Evolutionary conservation across 2,113 vertebrate species (phyloP).

Genomic region (Halichoerus grypus): DNA sequence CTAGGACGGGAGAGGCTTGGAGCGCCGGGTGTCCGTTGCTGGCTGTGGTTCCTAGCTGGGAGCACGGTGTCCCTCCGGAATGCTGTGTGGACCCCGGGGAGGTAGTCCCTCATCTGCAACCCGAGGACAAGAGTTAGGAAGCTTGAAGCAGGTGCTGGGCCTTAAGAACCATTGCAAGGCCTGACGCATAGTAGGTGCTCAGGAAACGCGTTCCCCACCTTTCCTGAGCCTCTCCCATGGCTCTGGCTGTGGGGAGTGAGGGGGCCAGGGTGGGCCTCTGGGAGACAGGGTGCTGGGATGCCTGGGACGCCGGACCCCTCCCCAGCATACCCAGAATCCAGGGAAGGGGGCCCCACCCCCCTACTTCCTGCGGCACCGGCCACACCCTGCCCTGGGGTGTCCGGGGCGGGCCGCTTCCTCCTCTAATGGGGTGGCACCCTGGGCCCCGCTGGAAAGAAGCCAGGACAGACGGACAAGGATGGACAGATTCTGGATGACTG

Average conservation of each 20-base stretch:
- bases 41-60: not conserved
- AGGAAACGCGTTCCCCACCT: not conserved
- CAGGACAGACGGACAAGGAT: not conserved
- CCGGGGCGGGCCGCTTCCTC: not conserved
- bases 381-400: constrained; percentile 14
- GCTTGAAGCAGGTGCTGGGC: accelerated
- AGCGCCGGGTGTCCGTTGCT: no score
- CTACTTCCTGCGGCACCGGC: not conserved
- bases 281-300: not conserved
- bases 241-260: not conserved
- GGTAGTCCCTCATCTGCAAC: not conserved
- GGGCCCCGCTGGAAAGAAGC: not conserved
- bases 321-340: not conserved
- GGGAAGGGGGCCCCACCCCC: not conserved
- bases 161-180: not conserved
- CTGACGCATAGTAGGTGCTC: not conserved
- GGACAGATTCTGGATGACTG: not conserved
- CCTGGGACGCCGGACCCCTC: not conserved
- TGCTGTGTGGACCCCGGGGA: not conserved
- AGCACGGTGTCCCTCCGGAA: not conserved
- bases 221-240: not conserved
- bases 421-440: not conserved
- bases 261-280: not conserved
- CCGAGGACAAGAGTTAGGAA: not conserved
- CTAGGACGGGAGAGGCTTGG: not conserved